Percentiles rank a stretch among this genome's conserved stretches.
Evolutionary conservation across 2,797 vertebrate species (phyloP).

Genomic region (Enteromius anoplus): DNA sequence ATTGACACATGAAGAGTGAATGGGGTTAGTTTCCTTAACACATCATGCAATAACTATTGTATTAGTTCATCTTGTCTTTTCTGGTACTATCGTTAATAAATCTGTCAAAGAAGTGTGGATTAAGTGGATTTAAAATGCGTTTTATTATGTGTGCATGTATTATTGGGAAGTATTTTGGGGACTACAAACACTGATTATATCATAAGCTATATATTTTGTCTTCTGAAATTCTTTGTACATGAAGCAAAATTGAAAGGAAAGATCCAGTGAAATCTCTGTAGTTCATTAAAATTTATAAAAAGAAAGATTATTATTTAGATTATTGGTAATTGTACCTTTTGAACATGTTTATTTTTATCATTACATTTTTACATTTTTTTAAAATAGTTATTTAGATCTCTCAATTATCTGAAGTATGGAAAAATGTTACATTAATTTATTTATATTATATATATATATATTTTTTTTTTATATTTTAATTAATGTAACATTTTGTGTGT

Average conservation of each 20-base stretch:
- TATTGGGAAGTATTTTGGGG: neutral
- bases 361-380: neutral
- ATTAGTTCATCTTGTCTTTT: neutral
- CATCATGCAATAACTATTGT: neutral
- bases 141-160: neutral
- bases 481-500: no score
- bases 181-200: constrained; percentile 1
- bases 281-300: neutral
- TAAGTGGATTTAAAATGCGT: neutral
- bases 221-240: neutral
- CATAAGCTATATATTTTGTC: neutral
- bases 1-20: neutral
- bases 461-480: no score
- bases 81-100: neutral
- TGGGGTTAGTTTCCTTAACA: neutral
- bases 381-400: neutral
- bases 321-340: neutral
- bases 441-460: neutral
- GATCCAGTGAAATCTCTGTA: neutral
- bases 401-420: neutral
- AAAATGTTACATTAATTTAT: neutral
- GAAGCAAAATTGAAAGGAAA: neutral
- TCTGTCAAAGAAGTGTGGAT: neutral
- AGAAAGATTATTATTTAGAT: neutral
- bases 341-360: neutral